Conservation (phyloP, 2,113 vertebrate genomes). For the Aptenodytes patagonicus region DNA sequence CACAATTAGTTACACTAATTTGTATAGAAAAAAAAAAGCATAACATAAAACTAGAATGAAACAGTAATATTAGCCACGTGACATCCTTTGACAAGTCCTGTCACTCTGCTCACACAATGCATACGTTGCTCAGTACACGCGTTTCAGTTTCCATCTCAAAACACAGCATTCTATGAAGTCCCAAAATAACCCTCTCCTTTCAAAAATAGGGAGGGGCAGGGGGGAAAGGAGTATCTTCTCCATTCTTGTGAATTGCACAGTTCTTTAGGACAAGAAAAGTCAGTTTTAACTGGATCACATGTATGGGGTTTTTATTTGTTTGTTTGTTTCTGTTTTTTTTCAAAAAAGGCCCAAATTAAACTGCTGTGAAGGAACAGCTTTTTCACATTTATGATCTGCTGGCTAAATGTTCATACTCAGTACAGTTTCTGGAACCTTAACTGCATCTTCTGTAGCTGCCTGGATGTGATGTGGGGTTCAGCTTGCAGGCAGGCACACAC, state of each 20-base stretch:
- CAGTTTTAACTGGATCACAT: background rate
- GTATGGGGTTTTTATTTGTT: background rate
- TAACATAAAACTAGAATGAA: background rate
- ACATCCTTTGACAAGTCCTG: background rate
- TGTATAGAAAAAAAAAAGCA: background rate
- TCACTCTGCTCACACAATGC: background rate
- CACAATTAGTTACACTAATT: background rate
- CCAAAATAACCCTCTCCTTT: background rate
- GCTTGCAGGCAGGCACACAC: background rate
- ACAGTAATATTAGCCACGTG: background rate
- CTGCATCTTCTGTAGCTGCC: background rate
- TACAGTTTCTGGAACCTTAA: background rate
- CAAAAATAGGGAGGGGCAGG: background rate
- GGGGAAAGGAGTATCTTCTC: background rate
- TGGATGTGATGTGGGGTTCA: background rate
- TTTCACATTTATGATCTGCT: background rate
- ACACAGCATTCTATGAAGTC: background rate
- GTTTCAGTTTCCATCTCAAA: background rate
- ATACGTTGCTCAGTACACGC: fast-evolving
- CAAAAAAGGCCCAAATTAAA: background rate
- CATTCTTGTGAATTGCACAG: background rate
- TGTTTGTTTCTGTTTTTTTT: background rate
- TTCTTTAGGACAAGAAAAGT: background rate
- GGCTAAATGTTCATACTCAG: background rate
- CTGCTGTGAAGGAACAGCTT: background rate